Evolutionary conservation across 2,888 invertebrate genomes (phyloP).

Genomic region (Carterocephalus palaemon): DNA sequence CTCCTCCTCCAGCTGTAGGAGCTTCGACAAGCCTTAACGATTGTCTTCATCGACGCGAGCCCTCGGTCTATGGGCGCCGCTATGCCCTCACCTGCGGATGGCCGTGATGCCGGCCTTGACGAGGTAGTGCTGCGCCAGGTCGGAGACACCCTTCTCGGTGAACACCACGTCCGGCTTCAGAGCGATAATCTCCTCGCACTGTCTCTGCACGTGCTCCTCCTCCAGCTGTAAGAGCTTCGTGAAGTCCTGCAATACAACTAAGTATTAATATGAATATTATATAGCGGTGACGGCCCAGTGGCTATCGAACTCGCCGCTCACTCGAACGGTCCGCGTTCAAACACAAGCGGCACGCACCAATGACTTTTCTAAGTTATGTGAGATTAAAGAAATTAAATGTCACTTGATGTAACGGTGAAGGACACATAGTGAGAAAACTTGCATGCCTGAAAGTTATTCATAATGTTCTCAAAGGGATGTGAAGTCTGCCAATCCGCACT

Average conservation of each 20-base stretch:
- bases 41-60: no score
- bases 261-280: neutral
- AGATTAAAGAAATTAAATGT: no score
- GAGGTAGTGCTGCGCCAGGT: conserved; percentile 93
- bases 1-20: conserved; percentile 97
- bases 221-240: conserved; percentile 96
- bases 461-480: no score
- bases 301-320: no score
- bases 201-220: conserved; percentile 93
- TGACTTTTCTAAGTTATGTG: no score
- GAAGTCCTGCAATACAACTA: conserved; percentile 83
- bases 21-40: conserved; percentile 97
- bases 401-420: no score
- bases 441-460: neutral
- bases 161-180: conserved; percentile 97
- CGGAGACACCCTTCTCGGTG: conserved; percentile 98
- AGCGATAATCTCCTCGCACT: conserved; percentile 96
- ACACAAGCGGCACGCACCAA: no score
- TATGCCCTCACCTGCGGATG: conserved; percentile 74
- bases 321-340: no score
- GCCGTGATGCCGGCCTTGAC: conserved; percentile 90
- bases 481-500: no score
- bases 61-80: no score
- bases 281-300: no score
- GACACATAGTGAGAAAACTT: neutral